phyloP scores from a whole-genome alignment of 2,113 vertebrate species.

The Dasypus novemcinctus region DNA sequence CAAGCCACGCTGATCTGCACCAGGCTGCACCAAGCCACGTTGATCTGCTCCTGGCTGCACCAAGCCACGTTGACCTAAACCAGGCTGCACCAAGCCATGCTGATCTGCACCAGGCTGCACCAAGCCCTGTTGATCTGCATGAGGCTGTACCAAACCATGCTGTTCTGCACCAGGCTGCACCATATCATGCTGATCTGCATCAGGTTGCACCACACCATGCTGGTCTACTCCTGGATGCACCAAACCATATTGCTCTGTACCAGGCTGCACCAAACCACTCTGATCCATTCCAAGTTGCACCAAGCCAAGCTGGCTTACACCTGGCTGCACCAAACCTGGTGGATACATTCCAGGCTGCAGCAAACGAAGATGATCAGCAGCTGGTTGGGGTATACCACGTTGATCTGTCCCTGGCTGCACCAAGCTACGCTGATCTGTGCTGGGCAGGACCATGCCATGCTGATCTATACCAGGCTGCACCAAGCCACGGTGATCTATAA shows the following conservation, averaged over 20 bases:
- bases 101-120: not conserved
- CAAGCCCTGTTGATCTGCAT: not conserved
- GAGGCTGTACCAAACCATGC: fast-evolving
- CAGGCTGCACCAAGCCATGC: not conserved
- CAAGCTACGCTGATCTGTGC: not conserved
- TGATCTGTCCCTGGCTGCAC: not conserved
- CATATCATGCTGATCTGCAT: not conserved
- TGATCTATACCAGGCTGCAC: not conserved
- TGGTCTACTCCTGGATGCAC: fast-evolving
- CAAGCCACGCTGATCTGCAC: fast-evolving
- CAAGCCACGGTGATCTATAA: not conserved
- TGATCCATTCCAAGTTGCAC: not conserved
- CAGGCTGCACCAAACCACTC: fast-evolving
- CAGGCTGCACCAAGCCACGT: not conserved
- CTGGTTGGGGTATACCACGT: not conserved
- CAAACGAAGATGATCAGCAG: not conserved
- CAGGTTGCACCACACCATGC: not conserved
- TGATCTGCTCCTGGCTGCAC: fast-evolving
- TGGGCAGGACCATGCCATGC: not conserved
- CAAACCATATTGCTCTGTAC: not conserved
- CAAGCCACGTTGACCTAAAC: not conserved
- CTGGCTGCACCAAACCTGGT: not conserved
- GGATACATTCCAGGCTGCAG: not conserved
- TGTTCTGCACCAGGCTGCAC: not conserved
- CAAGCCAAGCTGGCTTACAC: not conserved